phyloP scores from a whole-genome alignment of 1,140 invertebrate genomes.

The Magallana ariakensis region DNA sequence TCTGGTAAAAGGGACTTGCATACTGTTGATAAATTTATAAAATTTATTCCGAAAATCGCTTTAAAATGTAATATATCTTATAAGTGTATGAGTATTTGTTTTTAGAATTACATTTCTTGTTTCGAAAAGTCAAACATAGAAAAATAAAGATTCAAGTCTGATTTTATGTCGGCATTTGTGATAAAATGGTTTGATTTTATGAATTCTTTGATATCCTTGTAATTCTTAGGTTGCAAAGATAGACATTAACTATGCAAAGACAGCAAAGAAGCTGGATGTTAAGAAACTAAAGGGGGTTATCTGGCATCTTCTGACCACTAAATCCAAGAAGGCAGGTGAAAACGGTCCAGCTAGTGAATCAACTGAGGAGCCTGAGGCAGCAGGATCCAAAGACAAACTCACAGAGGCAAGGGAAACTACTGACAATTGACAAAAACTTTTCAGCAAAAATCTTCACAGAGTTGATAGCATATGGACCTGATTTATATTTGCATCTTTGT shows the following conservation, averaged over 20 bases:
- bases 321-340: background rate
- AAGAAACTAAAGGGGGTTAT: conserved; percentile 87
- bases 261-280: conserved; percentile 90
- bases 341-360: background rate
- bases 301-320: conserved; percentile 82
- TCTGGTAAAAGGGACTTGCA: too few relatives aligned
- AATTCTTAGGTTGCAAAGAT: conserved; percentile 83
- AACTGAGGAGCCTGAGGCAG: background rate
- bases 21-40: too few relatives aligned
- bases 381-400: background rate
- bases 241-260: conserved; percentile 86
- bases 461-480: too few relatives aligned
- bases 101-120: too few relatives aligned
- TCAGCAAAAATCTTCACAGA: background rate
- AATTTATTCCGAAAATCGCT: too few relatives aligned
- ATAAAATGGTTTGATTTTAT: too few relatives aligned
- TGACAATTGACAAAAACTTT: background rate
- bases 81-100: too few relatives aligned
- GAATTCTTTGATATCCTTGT: background rate
- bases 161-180: too few relatives aligned
- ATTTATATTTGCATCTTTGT: background rate
- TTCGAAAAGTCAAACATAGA: too few relatives aligned
- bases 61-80: too few relatives aligned
- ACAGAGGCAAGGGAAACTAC: background rate
- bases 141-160: too few relatives aligned